Percentiles rank a stretch among this genome's conserved stretches.
Evolutionary conservation across 2,113 vertebrate genomes (phyloP).

Genomic region (Alaudala cheleensis): DNA sequence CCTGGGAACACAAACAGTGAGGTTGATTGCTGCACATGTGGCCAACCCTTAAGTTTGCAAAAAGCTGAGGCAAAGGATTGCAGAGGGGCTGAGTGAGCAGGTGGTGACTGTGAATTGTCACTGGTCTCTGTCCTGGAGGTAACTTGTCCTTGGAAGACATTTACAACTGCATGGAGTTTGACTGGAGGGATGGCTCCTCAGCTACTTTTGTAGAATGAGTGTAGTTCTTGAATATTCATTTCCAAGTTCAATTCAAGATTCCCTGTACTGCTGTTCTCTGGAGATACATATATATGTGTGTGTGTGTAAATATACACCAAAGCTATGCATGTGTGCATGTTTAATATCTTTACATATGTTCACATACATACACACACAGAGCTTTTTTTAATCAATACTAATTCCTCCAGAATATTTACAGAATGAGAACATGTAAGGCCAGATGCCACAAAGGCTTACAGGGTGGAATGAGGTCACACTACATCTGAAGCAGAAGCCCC

Average conservation of each 20-base stretch:
- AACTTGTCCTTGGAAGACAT: background rate
- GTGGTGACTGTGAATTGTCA: background rate
- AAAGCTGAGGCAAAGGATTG: background rate
- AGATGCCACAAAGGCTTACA: background rate
- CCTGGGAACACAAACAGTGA: background rate
- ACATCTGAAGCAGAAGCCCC: slow-evolving; percentile 13
- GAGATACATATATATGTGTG: background rate
- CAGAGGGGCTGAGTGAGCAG: background rate
- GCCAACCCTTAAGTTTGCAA: background rate
- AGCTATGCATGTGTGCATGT: background rate
- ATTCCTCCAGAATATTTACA: slow-evolving; percentile 17
- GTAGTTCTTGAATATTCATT: background rate
- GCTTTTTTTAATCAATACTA: background rate
- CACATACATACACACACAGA: background rate
- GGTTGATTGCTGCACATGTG: fast-evolving
- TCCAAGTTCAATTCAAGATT: background rate
- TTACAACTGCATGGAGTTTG: background rate
- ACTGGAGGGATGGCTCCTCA: background rate
- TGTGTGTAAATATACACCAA: background rate
- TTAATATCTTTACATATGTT: background rate
- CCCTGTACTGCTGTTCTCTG: background rate
- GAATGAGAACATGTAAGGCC: background rate
- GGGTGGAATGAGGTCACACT: slow-evolving; percentile 12
- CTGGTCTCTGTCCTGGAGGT: background rate
- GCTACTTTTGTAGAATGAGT: background rate